Conservation (phyloP, 2,113 vertebrate species). For the Odontesthes bonariensis region DNA sequence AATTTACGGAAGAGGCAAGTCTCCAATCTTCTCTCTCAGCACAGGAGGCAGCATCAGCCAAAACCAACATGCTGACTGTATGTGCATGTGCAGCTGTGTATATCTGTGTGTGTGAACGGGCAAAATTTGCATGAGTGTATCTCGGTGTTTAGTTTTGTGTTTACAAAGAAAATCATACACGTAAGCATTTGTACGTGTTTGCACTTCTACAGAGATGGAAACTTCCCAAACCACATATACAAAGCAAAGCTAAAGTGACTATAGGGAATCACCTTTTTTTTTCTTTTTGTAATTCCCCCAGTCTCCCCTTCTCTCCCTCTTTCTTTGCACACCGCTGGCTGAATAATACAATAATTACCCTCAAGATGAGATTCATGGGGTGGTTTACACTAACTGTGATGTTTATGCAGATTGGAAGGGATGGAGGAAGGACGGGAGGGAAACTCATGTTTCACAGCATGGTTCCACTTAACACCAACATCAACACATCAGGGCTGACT, state of each 20-base stretch:
- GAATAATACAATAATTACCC: constrained; percentile 39
- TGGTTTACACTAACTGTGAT: constrained; percentile 38
- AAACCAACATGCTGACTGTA: constrained; percentile 49
- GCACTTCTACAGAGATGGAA: constrained; percentile 43
- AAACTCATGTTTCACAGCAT: constrained; percentile 40
- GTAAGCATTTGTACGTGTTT: constrained; percentile 28
- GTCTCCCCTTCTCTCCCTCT: background rate
- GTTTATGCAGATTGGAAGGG: constrained; percentile 35
- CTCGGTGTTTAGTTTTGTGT: background rate
- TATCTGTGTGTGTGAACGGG: background rate
- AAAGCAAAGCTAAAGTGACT: constrained; percentile 53
- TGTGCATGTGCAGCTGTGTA: constrained; percentile 16
- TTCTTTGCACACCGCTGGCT: constrained; percentile 29
- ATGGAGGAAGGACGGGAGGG: constrained; percentile 1
- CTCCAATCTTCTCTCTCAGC: constrained; percentile 37
- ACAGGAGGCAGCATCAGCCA: constrained; percentile 52
- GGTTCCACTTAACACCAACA: constrained; percentile 32
- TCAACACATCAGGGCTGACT: constrained; percentile 32
- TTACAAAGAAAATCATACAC: constrained; percentile 29
- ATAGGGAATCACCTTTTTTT: constrained; percentile 14
- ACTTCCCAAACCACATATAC: constrained; percentile 45
- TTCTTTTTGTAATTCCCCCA: background rate
- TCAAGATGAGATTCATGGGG: constrained; percentile 50
- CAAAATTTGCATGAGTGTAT: background rate
- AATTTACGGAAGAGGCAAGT: constrained; percentile 41